A percentile compares a stretch with the other conserved stretches of the same genome.
These are phyloP conservation scores for Pelecanoides urinatrix DNA, from an alignment of 2,113 vertebrate genomes.

Conservation along the genomic window DNA sequence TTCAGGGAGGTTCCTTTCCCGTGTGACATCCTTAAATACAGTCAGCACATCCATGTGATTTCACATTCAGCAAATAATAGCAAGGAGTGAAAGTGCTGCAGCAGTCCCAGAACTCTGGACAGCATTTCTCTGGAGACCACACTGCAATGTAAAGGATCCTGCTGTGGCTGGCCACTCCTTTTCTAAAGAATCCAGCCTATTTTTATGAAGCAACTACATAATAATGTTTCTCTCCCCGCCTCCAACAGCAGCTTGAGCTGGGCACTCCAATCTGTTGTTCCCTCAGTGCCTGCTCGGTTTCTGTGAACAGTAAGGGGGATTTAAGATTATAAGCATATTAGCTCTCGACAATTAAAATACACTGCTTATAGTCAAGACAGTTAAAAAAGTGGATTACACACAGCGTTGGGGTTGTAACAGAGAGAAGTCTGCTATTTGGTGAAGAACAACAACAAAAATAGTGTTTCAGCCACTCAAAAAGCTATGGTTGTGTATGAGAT, in stretches of 20 bases:
- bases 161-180: background rate
- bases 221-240: background rate
- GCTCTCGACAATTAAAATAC: constrained; percentile 20
- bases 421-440: background rate
- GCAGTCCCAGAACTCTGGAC: background rate
- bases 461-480: background rate
- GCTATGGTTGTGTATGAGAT: background rate
- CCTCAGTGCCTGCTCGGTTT: background rate
- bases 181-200: background rate
- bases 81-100: background rate
- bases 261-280: background rate
- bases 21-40: background rate
- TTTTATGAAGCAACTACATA: background rate
- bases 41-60: background rate
- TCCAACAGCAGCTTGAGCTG: background rate
- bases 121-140: background rate
- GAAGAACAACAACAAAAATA: background rate
- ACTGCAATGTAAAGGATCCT: background rate
- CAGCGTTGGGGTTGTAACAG: background rate
- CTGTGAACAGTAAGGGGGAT: background rate
- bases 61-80: background rate
- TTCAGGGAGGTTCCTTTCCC: background rate
- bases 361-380: background rate
- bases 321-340: constrained; percentile 12
- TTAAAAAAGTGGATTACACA: background rate